Percentiles rank a stretch among this genome's conserved stretches.
phyloP scores from a whole-genome alignment of 2,888 invertebrate species.

The Cacoxenus indagator region DNA sequence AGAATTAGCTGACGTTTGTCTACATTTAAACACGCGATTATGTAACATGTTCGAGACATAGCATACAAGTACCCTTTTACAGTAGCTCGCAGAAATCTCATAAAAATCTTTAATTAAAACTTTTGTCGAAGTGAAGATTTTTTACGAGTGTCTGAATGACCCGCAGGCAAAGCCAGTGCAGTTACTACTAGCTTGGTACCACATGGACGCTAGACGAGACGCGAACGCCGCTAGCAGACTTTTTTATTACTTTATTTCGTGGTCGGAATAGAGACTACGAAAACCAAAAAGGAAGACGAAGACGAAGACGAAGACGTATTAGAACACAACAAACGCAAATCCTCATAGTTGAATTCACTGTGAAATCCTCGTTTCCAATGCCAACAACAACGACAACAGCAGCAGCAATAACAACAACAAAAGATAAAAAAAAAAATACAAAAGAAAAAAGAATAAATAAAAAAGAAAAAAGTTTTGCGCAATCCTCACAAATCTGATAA shows the following conservation, averaged over 20 bases:
- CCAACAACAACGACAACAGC: conserved; percentile 23
- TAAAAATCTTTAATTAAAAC: conserved; percentile 29
- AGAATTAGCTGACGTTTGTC: neutral
- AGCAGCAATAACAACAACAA: conserved; percentile 14
- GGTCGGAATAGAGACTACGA: conserved; percentile 14
- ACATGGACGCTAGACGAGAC: neutral
- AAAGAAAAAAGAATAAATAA: conserved; percentile 29
- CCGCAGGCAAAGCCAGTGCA: conserved; percentile 5
- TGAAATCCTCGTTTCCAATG: conserved; percentile 40
- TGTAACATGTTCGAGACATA: neutral
- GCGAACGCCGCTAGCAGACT: conserved; percentile 21
- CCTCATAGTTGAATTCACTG: conserved; percentile 29
- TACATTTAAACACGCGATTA: conserved; percentile 4
- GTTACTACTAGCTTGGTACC: neutral
- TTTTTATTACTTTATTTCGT: conserved; percentile 43
- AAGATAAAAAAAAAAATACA: conserved; percentile 28
- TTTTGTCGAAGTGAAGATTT: conserved; percentile 25
- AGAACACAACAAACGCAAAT: conserved; percentile 14
- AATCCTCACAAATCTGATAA: conserved; percentile 61
- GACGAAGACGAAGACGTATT: neutral
- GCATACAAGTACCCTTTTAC: conserved; percentile 10
- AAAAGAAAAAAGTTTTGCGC: conserved; percentile 55
- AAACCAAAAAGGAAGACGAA: conserved; percentile 2
- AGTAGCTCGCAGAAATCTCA: conserved; percentile 23
- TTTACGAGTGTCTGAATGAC: conserved; percentile 34